phyloP scores from a whole-genome alignment of 2,113 vertebrate genomes.

The Phrynosoma platyrhinos region DNA sequence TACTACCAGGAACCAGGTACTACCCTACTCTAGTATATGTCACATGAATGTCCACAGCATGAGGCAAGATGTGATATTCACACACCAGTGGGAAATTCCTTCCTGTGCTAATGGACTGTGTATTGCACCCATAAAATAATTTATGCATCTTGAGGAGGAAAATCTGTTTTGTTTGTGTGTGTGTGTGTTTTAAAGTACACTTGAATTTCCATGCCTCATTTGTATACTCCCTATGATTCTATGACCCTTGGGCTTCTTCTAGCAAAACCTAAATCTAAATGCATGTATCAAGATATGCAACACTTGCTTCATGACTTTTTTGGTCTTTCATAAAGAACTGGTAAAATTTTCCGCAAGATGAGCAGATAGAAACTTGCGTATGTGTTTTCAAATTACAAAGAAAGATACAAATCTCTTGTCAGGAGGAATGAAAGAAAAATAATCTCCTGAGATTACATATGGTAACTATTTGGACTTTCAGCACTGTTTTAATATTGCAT shows the following conservation, averaged over 20 bases:
- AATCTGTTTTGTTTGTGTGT: background rate
- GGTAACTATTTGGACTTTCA: background rate
- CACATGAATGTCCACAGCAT: background rate
- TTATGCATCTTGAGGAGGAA: background rate
- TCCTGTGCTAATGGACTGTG: background rate
- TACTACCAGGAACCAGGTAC: too few species aligned
- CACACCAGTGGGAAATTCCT: background rate
- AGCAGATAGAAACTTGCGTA: conserved; percentile 1
- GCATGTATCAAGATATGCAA: background rate
- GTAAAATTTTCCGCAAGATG: conserved; percentile 20
- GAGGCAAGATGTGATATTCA: background rate
- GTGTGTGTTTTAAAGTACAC: background rate
- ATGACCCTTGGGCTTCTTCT: background rate
- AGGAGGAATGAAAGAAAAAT: conserved; percentile 1
- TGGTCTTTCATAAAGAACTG: background rate
- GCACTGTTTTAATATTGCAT: conserved; percentile 9
- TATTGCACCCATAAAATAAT: background rate
- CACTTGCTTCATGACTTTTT: conserved; percentile 1
- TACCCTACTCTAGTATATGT: background rate
- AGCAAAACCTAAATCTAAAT: background rate
- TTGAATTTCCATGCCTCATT: background rate
- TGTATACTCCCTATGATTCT: background rate
- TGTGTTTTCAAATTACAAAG: conserved; percentile 23
- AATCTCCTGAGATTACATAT: background rate
- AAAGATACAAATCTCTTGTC: background rate